A percentile compares a stretch with the other conserved stretches of the same genome.
Conservation (phyloP, 2,113 vertebrate genomes). For the Gadus chalcogrammus region DNA sequence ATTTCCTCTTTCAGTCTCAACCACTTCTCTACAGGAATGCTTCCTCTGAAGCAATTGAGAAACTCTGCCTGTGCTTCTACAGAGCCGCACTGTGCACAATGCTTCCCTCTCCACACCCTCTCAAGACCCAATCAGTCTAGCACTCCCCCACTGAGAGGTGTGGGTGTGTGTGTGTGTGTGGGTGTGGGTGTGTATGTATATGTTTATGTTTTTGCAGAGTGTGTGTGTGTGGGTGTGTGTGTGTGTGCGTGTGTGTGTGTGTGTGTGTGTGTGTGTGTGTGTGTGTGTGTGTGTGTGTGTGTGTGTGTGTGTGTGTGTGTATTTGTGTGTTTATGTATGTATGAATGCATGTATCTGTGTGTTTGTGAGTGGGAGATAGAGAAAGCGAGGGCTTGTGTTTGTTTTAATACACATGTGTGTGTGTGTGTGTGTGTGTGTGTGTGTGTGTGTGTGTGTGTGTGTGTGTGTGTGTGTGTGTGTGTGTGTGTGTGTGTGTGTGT, state of each 20-base stretch:
- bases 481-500: no score
- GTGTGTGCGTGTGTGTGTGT: not conserved
- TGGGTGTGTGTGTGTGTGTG: slow-evolving; percentile 26
- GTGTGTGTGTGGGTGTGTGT: slow-evolving; percentile 7
- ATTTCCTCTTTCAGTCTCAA: slow-evolving; percentile 38
- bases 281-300: not conserved
- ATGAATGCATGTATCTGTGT: slow-evolving; percentile 18
- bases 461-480: not conserved
- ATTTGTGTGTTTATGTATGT: slow-evolving; percentile 23
- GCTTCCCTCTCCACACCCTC: slow-evolving; percentile 24
- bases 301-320: slow-evolving; percentile 14
- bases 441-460: not conserved
- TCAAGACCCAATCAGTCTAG: slow-evolving; percentile 50
- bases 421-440: not conserved
- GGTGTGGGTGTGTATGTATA: slow-evolving; percentile 5
- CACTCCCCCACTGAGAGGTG: slow-evolving; percentile 32
- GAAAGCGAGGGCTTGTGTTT: no score
- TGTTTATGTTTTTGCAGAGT: slow-evolving; percentile 5
- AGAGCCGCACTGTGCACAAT: slow-evolving; percentile 40
- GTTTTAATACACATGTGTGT: no score
- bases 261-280: not conserved
- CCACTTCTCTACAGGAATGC: slow-evolving; percentile 28
- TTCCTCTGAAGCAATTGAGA: slow-evolving; percentile 15
- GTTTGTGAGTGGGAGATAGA: not conserved
- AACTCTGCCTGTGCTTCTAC: slow-evolving; percentile 17